These are phyloP conservation scores for Metacarcinus magister DNA, from an alignment of 2,888 invertebrate genomes.

Conservation along the genomic window DNA sequence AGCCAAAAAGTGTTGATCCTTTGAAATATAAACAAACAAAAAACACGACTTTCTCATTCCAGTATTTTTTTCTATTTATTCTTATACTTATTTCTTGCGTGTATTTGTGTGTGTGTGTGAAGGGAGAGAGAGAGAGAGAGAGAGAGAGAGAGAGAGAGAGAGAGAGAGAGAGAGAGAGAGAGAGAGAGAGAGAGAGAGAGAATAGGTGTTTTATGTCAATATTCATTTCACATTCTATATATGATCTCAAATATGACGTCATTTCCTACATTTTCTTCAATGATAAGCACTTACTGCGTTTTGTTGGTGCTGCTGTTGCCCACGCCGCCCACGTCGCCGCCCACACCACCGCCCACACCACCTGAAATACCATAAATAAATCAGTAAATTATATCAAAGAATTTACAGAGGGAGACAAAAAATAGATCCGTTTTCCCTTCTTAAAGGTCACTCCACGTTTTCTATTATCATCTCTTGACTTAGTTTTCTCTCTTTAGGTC, in stretches of 20 bases:
- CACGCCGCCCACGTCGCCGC: neutral
- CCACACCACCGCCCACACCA: neutral
- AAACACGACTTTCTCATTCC: neutral
- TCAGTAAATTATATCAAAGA: neutral
- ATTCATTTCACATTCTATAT: neutral
- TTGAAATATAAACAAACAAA: neutral
- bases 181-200: neutral
- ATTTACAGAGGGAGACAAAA: neutral
- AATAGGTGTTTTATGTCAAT: neutral
- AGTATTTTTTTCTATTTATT: too few species aligned
- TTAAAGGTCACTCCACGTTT: neutral
- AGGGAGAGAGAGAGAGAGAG: neutral
- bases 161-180: constrained; percentile 1
- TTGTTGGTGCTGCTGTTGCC: neutral
- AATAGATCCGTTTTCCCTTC: neutral
- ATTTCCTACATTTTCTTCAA: neutral
- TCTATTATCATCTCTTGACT: neutral
- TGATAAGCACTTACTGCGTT: neutral
- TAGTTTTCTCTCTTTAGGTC: neutral
- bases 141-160: constrained; percentile 8
- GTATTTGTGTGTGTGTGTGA: neutral
- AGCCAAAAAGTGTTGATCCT: too few species aligned
- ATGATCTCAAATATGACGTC: neutral
- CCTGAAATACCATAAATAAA: neutral
- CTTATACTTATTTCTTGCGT: neutral